Evolutionary conservation across 2,797 vertebrate genomes (phyloP).

Genomic region (Dromococcyx pavoninus): DNA sequence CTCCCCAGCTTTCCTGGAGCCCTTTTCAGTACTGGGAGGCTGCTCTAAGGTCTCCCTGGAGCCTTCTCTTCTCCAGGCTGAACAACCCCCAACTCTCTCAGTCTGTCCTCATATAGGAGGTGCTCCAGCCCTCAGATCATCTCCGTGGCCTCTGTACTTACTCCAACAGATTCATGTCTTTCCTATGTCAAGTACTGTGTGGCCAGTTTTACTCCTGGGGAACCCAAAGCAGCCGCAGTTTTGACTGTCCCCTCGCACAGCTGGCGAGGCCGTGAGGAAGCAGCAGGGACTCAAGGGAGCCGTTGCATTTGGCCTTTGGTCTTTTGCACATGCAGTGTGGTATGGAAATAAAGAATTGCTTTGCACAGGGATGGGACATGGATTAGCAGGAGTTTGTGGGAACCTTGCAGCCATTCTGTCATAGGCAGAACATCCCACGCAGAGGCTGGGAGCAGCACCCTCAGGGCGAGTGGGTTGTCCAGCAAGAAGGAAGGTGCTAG

Average conservation of each 20-base stretch:
- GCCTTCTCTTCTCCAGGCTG: too few relatives aligned
- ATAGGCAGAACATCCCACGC: accelerated
- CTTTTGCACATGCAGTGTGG: background rate
- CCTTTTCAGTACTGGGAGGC: too few relatives aligned
- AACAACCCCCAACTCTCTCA: too few relatives aligned
- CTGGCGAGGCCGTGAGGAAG: background rate
- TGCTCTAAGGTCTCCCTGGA: too few relatives aligned
- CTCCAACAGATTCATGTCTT: too few relatives aligned
- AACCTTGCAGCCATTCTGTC: background rate
- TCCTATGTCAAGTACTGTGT: too few relatives aligned
- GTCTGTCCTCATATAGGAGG: too few relatives aligned
- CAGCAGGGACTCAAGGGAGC: background rate
- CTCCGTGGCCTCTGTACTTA: too few relatives aligned
- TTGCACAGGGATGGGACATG: accelerated
- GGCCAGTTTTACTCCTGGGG: background rate
- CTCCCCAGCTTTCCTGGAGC: too few relatives aligned
- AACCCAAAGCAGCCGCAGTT: background rate
- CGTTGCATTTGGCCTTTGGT: background rate
- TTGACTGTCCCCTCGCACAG: background rate
- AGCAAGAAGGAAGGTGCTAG: background rate
- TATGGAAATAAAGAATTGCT: accelerated
- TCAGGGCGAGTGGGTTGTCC: accelerated
- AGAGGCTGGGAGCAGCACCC: background rate
- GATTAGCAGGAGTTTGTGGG: background rate
- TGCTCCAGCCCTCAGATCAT: too few relatives aligned